These are phyloP conservation scores for Sebastes trivittatus DNA, from an alignment of 2,797 vertebrate species.

Conservation along the genomic window DNA sequence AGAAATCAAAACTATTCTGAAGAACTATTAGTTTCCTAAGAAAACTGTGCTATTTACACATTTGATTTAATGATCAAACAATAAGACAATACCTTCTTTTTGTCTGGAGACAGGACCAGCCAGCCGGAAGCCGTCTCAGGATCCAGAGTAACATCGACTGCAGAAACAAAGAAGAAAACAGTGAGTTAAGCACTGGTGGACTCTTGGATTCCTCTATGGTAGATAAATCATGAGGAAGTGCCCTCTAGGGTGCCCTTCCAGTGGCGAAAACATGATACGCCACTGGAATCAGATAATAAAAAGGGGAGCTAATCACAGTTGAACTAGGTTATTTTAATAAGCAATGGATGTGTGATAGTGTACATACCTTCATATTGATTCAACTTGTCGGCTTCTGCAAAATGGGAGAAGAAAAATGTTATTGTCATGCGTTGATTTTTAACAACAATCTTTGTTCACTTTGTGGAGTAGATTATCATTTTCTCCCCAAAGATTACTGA, in stretches of 20 bases:
- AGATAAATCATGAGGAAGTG: too few relatives aligned
- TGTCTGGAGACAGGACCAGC: slow-evolving; percentile 56
- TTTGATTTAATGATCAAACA: neutral
- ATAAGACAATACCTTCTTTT: slow-evolving; percentile 42
- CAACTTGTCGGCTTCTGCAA: slow-evolving; percentile 46
- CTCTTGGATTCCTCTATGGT: too few relatives aligned
- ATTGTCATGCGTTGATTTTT: neutral
- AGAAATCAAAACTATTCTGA: neutral
- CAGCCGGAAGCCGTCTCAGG: slow-evolving; percentile 61
- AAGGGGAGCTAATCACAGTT: rapidly evolving
- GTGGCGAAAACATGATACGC: too few relatives aligned
- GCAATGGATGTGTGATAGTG: neutral
- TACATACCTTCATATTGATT: slow-evolving; percentile 51
- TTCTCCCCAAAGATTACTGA: slow-evolving; percentile 5
- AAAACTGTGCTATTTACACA: neutral
- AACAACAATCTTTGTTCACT: neutral
- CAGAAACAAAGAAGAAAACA: neutral
- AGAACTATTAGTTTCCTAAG: neutral
- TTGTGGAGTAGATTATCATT: neutral
- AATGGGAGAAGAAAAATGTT: neutral
- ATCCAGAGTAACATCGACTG: slow-evolving; percentile 61
- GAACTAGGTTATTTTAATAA: neutral
- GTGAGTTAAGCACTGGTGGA: too few relatives aligned
- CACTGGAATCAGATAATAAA: neutral
- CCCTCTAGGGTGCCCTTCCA: too few relatives aligned